These are phyloP conservation scores for Sthenelais limicola DNA, from an alignment of 2,888 invertebrate genomes.

Conservation along the genomic window DNA sequence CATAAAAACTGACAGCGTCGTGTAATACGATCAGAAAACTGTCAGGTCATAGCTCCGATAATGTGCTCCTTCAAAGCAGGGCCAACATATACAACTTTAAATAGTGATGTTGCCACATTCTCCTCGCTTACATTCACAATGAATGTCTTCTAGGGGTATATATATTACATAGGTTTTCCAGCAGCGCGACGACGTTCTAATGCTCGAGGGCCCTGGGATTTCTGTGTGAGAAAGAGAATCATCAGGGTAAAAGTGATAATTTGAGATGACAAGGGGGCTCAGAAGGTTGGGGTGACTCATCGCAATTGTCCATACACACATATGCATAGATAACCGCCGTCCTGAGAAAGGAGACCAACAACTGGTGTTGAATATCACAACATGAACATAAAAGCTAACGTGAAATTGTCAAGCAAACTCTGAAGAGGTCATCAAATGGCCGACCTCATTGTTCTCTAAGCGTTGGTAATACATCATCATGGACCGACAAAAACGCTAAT, in stretches of 20 bases:
- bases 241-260: slow-evolving; percentile 4
- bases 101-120: too few relatives aligned
- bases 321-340: not conserved
- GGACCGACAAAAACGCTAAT: too few relatives aligned
- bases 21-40: slow-evolving; percentile 17
- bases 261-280: slow-evolving; percentile 7
- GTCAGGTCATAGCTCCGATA: not conserved
- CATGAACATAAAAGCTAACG: too few relatives aligned
- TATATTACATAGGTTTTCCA: slow-evolving; percentile 5
- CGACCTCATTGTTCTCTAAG: too few relatives aligned
- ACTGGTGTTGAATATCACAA: not conserved
- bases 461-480: too few relatives aligned
- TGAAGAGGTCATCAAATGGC: too few relatives aligned
- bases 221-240: slow-evolving; percentile 25
- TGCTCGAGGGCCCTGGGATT: too few relatives aligned
- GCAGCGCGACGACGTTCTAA: not conserved
- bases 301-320: not conserved
- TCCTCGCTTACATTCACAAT: not conserved
- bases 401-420: too few relatives aligned
- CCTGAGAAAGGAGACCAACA: not conserved
- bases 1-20: slow-evolving; percentile 31
- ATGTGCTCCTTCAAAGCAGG: slow-evolving; percentile 16
- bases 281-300: slow-evolving; percentile 17
- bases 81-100: not conserved
- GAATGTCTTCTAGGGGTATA: not conserved